Evolutionary conservation across 2,113 vertebrate genomes (phyloP).

Genomic region (Epinephelus cyanopodus): DNA sequence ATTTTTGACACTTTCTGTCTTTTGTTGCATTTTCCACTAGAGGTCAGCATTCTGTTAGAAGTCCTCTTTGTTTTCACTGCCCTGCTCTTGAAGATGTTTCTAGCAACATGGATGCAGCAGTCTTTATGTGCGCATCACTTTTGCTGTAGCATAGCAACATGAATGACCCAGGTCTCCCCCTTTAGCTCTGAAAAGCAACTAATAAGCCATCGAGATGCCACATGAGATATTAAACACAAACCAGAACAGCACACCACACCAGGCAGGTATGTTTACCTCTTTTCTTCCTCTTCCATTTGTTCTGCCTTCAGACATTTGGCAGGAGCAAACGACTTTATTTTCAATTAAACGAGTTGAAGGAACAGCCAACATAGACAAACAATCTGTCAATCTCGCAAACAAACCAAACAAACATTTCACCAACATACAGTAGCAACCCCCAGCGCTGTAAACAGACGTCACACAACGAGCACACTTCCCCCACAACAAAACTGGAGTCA

Average conservation of each 20-base stretch:
- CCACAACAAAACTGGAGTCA: constrained; percentile 40
- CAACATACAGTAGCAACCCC: constrained; percentile 35
- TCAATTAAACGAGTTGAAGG: constrained; percentile 41
- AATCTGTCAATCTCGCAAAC: constrained; percentile 40
- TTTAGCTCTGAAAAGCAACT: constrained; percentile 1
- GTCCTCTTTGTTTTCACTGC: background rate
- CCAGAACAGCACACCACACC: constrained; percentile 8
- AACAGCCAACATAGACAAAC: constrained; percentile 20
- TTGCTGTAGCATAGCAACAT: constrained; percentile 27
- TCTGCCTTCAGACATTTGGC: constrained; percentile 33
- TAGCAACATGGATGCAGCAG: background rate
- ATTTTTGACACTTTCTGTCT: background rate
- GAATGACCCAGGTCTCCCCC: background rate
- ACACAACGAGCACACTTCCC: constrained; percentile 28
- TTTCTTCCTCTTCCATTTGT: constrained; percentile 1
- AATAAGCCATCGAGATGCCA: constrained; percentile 3
- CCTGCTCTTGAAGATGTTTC: constrained; percentile 10
- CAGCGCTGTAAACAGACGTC: constrained; percentile 27
- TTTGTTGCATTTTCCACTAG: constrained; percentile 67
- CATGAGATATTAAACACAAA: constrained; percentile 29
- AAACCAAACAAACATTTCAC: constrained; percentile 33
- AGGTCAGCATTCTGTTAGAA: constrained; percentile 63
- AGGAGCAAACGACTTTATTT: constrained; percentile 23
- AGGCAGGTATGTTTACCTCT: background rate
- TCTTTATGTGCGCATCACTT: constrained; percentile 22